Base-by-base conservation (phyloP, 2,113 vertebrate species). In the Phodopus roborovskii region DNA sequence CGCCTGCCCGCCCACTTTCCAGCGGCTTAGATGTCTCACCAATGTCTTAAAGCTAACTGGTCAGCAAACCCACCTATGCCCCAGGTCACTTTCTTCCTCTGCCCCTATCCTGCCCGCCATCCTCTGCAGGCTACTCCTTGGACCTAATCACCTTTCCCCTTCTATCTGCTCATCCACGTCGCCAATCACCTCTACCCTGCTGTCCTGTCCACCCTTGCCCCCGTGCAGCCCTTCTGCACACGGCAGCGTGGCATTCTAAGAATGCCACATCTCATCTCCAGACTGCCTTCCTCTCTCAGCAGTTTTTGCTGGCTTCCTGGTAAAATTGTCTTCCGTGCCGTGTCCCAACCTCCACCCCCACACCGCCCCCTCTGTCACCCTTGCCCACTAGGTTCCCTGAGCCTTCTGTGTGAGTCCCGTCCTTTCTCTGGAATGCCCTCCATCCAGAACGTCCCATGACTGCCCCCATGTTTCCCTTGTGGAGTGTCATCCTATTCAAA, bases 141-240 rank as follows among this genome's bases (percentile, higher is more conserved):
- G 3, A 4, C n/a, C 39, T 20, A 15, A 70, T 45, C 19, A 3
- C 73, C 45, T 13, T 78, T 66, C 12, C 36, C 74, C 16, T 73
- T 33, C 39, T 15, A 10, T 30, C 86, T 12, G 20, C 58, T 56
- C 10, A n/a, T 0, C 64, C 0, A 0, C 15, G n/a, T 17, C 74
- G 19, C 91, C 48, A 24, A 24, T 24, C 82, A 6, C 74, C 53
- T 88, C 82, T n/a, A 30, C 39, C 30, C 30, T 26, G 20, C 33
- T 3, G 0, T 16, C 15, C 73, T 50, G 45, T 10, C 74, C 86
- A 71, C 58, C 8, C 28, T 50, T 73, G 30, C 10, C 58, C 56
- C 62, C 11, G 1, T 36, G 7, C 53, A 8, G 64, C 20, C 62
- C 48, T 24, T n/a, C n/a, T 9, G 33, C 87, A 64, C 36, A 10